phyloP scores from a whole-genome alignment of 2,797 vertebrate genomes.

The Pseudochromis fuscus region DNA sequence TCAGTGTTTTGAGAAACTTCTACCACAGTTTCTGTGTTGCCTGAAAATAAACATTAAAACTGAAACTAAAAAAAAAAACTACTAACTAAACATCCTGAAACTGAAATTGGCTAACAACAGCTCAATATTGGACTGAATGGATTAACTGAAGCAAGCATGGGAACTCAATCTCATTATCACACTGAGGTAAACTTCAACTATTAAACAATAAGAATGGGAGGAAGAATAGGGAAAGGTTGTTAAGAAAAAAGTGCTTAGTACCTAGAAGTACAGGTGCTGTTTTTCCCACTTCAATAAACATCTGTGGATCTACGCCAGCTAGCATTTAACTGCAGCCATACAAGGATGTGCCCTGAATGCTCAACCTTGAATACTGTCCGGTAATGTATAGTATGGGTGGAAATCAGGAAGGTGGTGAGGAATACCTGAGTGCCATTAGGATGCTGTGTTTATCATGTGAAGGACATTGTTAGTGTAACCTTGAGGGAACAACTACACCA shows the following conservation, averaged over 20 bases:
- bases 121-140: background rate
- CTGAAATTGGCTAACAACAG: background rate
- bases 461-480: constrained; percentile 60
- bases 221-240: background rate
- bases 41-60: too few relatives aligned
- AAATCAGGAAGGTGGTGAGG: constrained; percentile 33
- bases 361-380: constrained; percentile 49
- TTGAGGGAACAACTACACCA: constrained; percentile 54
- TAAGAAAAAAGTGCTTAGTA: background rate
- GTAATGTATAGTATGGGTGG: constrained; percentile 14
- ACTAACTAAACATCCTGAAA: background rate
- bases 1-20: background rate
- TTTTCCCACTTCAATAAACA: constrained; percentile 4
- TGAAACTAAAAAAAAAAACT: background rate
- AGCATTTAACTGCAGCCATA: background rate
- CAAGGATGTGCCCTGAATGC: constrained; percentile 25
- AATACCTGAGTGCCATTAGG: constrained; percentile 43
- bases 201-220: background rate
- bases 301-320: background rate
- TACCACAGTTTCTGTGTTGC: background rate
- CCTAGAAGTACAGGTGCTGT: background rate
- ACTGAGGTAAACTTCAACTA: background rate
- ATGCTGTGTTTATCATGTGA: constrained; percentile 56
- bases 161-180: background rate
- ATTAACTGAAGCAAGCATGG: background rate